A percentile compares a stretch with the other conserved stretches of the same genome.
Evolutionary conservation across 2,888 invertebrate genomes (phyloP).

Genomic region (Epicampocera succincta): DNA sequence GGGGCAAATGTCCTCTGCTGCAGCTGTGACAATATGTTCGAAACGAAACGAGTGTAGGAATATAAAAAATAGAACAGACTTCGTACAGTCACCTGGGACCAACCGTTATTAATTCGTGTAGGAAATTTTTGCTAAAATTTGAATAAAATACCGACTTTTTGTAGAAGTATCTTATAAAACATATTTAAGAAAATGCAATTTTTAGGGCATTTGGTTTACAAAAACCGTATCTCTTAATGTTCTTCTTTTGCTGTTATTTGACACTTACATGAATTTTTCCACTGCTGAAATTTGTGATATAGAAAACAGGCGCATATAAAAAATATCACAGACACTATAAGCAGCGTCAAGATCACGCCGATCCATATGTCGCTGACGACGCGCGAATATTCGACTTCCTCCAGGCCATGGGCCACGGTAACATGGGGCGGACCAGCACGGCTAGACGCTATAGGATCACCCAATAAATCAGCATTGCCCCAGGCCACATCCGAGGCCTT

Average conservation of each 20-base stretch:
- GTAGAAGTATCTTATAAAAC: too few species aligned
- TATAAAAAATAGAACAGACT: too few species aligned
- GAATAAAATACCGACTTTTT: too few species aligned
- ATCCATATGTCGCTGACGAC: constrained; percentile 86
- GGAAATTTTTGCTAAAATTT: too few species aligned
- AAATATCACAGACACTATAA: constrained; percentile 85
- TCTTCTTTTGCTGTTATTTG: too few species aligned
- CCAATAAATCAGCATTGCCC: constrained; percentile 72
- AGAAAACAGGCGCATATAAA: constrained; percentile 85
- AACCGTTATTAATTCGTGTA: too few species aligned
- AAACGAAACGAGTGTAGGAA: too few species aligned
- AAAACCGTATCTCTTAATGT: too few species aligned
- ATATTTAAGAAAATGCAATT: neutral
- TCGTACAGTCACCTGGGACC: too few species aligned
- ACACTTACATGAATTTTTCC: constrained; percentile 85
- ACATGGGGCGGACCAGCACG: constrained; percentile 74
- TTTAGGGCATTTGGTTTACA: too few species aligned
- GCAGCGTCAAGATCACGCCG: constrained; percentile 84
- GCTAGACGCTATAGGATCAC: constrained; percentile 73
- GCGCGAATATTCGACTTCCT: constrained; percentile 83
- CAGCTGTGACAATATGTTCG: too few species aligned
- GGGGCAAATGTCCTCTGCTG: too few species aligned
- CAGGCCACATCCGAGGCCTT: constrained; percentile 76
- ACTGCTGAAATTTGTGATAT: constrained; percentile 86
- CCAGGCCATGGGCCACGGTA: constrained; percentile 72